Evolutionary conservation across 2,888 invertebrate genomes (phyloP).

Genomic region (Cheilosia impressa): DNA sequence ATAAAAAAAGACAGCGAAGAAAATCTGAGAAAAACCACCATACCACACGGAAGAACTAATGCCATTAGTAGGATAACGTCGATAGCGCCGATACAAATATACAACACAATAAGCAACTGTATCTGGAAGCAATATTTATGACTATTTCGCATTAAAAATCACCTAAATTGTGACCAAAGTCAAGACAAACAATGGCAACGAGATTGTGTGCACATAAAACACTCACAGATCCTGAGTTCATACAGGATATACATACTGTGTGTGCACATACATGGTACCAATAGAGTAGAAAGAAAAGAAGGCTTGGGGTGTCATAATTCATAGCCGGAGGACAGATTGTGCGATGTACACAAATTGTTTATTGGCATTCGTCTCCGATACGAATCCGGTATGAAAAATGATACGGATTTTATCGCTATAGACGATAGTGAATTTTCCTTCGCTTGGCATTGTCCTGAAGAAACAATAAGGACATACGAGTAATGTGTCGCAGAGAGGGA

Average conservation of each 20-base stretch:
- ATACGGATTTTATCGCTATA: conserved; percentile 56
- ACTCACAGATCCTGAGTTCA: conserved; percentile 35
- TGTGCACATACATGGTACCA: conserved; percentile 45
- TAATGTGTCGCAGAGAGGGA: conserved; percentile 1
- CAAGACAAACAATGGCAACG: conserved; percentile 67
- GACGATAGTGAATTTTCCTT: conserved; percentile 55
- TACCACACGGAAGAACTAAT: neutral
- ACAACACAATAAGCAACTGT: conserved; percentile 55
- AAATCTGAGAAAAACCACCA: conserved; percentile 12
- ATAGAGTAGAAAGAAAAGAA: conserved; percentile 30
- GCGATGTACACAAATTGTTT: conserved; percentile 72
- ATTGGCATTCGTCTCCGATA: conserved; percentile 68
- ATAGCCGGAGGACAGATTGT: conserved; percentile 70
- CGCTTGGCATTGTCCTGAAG: neutral
- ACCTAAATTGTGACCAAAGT: conserved; percentile 69
- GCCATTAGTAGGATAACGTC: conserved; percentile 45
- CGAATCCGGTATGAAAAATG: conserved; percentile 63
- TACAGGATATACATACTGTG: conserved; percentile 7
- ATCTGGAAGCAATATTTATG: conserved; percentile 67
- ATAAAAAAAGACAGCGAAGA: conserved; percentile 12
- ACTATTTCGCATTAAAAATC: conserved; percentile 69
- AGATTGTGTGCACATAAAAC: conserved; percentile 56
- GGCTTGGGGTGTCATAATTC: conserved; percentile 68
- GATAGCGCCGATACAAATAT: conserved; percentile 13
- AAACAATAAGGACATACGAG: conserved; percentile 34